Evolutionary conservation across 2,888 invertebrate genomes (phyloP).

Genomic region (Amorpha juglandis): DNA sequence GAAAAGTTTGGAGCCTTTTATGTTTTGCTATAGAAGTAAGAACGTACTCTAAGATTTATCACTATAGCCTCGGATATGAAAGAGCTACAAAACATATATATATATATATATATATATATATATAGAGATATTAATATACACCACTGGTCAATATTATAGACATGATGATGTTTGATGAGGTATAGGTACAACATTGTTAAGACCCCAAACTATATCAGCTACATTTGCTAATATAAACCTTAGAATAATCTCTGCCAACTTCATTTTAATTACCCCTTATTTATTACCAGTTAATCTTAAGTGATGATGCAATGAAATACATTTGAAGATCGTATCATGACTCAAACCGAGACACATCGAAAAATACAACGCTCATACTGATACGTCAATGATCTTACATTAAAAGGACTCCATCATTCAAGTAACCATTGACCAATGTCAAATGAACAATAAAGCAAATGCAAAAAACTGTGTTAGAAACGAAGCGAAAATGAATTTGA

Average conservation of each 20-base stretch:
- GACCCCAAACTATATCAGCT: too few species aligned
- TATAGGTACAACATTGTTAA: too few species aligned
- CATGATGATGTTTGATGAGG: too few species aligned
- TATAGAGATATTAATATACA: too few species aligned
- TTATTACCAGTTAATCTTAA: not conserved
- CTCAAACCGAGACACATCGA: not conserved
- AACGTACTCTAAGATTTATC: too few species aligned
- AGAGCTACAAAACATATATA: too few species aligned
- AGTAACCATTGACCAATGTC: too few species aligned
- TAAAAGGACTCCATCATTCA: conserved; percentile 12
- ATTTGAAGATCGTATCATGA: not conserved
- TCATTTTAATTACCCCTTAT: not conserved
- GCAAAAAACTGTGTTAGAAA: not conserved
- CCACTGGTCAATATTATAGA: too few species aligned
- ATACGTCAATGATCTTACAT: conserved; percentile 1
- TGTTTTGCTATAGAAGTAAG: not conserved
- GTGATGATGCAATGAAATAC: not conserved
- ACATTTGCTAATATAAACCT: not conserved
- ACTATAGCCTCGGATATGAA: too few species aligned
- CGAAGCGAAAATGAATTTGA: conserved; percentile 23
- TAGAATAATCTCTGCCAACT: not conserved
- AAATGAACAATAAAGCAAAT: conserved; percentile 11
- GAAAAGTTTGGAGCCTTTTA: conserved; percentile 4
- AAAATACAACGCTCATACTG: not conserved
- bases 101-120: too few species aligned